Evolutionary conservation across 2,888 invertebrate species (phyloP).

Genomic region (Ischnura elegans): DNA sequence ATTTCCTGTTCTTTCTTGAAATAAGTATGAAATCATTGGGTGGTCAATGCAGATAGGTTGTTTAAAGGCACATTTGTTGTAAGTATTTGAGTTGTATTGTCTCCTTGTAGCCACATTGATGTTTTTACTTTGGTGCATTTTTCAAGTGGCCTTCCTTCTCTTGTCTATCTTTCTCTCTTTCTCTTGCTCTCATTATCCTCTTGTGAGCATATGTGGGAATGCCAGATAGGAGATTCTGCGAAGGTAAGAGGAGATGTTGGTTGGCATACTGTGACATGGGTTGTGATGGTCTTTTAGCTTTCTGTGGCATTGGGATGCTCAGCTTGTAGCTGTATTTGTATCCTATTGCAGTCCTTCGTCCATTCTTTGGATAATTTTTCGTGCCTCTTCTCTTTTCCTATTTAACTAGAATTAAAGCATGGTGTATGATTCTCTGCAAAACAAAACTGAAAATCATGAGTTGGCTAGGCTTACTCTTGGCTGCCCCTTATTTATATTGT

Average conservation of each 20-base stretch:
- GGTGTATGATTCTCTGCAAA: background rate
- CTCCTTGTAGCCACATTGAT: background rate
- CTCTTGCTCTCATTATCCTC: conserved; percentile 58
- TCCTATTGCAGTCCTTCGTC: background rate
- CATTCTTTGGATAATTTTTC: background rate
- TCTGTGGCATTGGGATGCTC: background rate
- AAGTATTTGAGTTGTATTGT: background rate
- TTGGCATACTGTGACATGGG: background rate
- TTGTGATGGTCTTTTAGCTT: background rate
- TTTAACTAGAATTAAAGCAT: background rate
- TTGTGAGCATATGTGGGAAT: conserved; percentile 62
- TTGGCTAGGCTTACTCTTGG: background rate
- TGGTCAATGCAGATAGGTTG: too few relatives aligned
- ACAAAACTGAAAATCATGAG: background rate
- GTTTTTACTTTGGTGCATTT: conserved; percentile 32
- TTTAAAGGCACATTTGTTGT: background rate
- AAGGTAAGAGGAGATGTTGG: conserved; percentile 50
- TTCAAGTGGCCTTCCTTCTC: conserved; percentile 28
- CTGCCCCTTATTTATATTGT: background rate
- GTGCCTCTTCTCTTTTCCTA: background rate
- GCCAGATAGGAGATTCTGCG: conserved; percentile 43
- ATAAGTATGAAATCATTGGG: background rate
- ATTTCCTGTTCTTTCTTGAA: too few relatives aligned
- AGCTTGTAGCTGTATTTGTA: background rate
- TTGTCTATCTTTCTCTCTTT: conserved; percentile 55